These are phyloP conservation scores for Coreoperca whiteheadi DNA, from an alignment of 2,113 vertebrate genomes.

Conservation along the genomic window DNA sequence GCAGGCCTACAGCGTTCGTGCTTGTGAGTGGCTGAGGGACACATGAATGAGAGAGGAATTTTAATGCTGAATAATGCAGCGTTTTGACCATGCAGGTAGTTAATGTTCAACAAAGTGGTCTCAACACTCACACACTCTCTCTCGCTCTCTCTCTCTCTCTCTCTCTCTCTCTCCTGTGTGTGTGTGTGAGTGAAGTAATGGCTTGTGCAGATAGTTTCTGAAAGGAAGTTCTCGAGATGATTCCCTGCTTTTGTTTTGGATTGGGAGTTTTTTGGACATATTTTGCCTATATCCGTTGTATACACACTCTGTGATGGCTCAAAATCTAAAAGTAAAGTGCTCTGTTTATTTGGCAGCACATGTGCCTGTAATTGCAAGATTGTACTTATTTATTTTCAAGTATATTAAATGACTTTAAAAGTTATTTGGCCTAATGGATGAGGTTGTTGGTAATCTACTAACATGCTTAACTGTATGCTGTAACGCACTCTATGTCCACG, in stretches of 20 bases:
- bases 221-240: constrained; percentile 76
- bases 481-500: neutral
- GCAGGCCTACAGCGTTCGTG: neutral
- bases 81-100: constrained; percentile 63
- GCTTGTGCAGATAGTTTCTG: constrained; percentile 45
- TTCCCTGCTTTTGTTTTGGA: constrained; percentile 31
- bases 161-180: neutral
- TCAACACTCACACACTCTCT: constrained; percentile 12
- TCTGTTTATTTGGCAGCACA: neutral
- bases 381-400: neutral
- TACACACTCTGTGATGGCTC: neutral
- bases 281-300: neutral
- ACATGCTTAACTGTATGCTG: neutral
- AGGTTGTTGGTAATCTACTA: constrained; percentile 13
- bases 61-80: constrained; percentile 75
- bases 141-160: neutral
- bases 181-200: constrained; percentile 41
- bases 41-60: constrained; percentile 73
- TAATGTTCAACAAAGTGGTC: constrained; percentile 81
- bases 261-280: neutral
- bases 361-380: neutral
- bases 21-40: constrained; percentile 44
- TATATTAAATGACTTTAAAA: constrained; percentile 15
- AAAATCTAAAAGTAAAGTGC: neutral
- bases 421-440: constrained; percentile 3